These are phyloP conservation scores for Heteromurus nitidus DNA, from an alignment of 2,888 invertebrate species.

Conservation along the genomic window DNA sequence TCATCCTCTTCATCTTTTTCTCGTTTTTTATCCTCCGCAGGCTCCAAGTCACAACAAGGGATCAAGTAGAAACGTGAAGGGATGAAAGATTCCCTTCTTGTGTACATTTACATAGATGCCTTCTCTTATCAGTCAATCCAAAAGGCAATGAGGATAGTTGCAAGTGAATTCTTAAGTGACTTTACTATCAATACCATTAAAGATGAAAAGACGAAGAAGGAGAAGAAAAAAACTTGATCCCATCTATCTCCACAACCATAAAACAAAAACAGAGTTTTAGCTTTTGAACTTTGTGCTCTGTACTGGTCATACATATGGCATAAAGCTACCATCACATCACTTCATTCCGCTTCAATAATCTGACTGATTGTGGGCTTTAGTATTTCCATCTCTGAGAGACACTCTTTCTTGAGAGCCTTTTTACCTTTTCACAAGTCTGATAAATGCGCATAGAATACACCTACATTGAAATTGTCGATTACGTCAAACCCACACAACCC, in stretches of 20 bases:
- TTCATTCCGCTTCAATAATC: slow-evolving; percentile 44
- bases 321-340: too few relatives aligned
- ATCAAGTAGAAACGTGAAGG: background rate
- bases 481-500: background rate
- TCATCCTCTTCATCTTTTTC: too few relatives aligned
- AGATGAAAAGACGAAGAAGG: background rate
- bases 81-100: background rate
- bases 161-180: slow-evolving; percentile 27
- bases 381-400: too few relatives aligned
- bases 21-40: slow-evolving; percentile 14
- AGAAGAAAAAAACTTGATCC: slow-evolving; percentile 48
- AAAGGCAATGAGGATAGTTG: background rate
- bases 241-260: slow-evolving; percentile 43
- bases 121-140: background rate
- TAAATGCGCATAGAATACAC: background rate
- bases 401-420: slow-evolving; percentile 14
- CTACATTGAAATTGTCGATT: background rate
- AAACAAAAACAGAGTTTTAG: slow-evolving; percentile 38
- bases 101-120: too few relatives aligned
- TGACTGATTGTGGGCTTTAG: slow-evolving; percentile 46
- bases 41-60: slow-evolving; percentile 27
- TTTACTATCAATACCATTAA: slow-evolving; percentile 53
- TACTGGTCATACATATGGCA: too few relatives aligned
- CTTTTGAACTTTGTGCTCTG: too few relatives aligned
- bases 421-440: background rate